Evolutionary conservation across 2,888 invertebrate species (phyloP), one percentile per base, ranked within the genome.

Genomic region (Chymomyza procnemis): DNA sequence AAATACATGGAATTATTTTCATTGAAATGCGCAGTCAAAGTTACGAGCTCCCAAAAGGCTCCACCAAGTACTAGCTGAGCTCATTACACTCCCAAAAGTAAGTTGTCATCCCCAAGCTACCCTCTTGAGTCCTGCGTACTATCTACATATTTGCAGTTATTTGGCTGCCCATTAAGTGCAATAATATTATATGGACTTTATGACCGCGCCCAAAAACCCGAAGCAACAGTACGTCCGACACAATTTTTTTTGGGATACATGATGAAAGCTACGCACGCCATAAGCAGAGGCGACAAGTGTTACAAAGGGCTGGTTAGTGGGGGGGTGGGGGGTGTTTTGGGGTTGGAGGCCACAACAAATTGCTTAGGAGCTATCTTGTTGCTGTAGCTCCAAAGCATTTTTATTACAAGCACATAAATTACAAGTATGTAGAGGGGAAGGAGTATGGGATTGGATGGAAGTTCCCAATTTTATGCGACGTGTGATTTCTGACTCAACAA

Each of bases 161-260:
- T 54, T 54, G 54, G 54, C 54, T 54, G 54, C 54, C 54, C 54
- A 54, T 54, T 21, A 22, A 54, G 22, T 54, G 54, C 54, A 54
- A 54, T 54, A 54, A 14, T 54, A 21, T 54, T 16, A 14, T 14
- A 3, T 21, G 22, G 14, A 19, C 14, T 14, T 14, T 14, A 26
- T 2, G 54, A 18, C 54, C 54, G 19, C 54, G 19, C 54, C 54
- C 54, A 19, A 54, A 54, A 54, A 6, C 16, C 34, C 4, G 12
- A n/a, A 41, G 34, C 34, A 41, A 41, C 12, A 41, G 34, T 9
- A 41, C 9, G 34, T 41, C 12, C 50, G 16, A 16, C 50, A 8
- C 50, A 50, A 50, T 50, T 50, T 41, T 41, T 41, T 41, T 0
- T 30, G 0, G 34, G 34, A 41, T 41, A 1, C 19, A 19, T 54